Base-by-base conservation (phyloP, 2,888 invertebrate species). In the Gymnocheta viridis region DNA sequence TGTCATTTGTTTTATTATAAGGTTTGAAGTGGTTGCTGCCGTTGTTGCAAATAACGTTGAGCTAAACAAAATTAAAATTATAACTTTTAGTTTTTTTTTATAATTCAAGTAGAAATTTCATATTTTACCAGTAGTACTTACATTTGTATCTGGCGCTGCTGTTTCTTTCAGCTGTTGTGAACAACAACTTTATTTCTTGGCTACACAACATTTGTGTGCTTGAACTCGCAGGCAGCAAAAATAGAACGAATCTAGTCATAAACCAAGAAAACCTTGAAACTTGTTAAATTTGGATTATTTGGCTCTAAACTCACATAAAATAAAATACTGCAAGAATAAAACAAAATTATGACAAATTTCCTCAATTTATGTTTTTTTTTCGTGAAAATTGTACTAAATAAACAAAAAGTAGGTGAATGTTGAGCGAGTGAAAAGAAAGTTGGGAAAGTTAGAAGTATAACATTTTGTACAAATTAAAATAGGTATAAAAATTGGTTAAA, bases 181-280 rank as follows among this genome's bases (percentile, higher is more conserved):
- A 32, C 9, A 62, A 38, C 7, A 32, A 60, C 2, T 72, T 60
- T 62, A 22, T 72, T 60, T 62, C 38, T 4, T 49, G 62, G 17
- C 32, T 60, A 47, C 7, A n/a, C 35, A 58, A 44, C 19, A 60
- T 17, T 22, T 35, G 32, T 72, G 49, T 14, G 32, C 44, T 22
- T 22, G 35, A 3, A 41, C 51, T 14, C 62, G 38, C 35, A 62
- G 38, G 41, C n/a, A 19, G 41, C 29, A 35, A 29, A 44, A 54
- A 56, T 41, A 7, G 32, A 17, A 27, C 4, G 7, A 47, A 62
- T 27, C 62, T 24, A 38, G 7, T 10, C 17, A 41, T 44, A 64
- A 74, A 24, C 17, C 38, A 73, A 35, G 17, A 54, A 74, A 49
- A 54, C 64, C 62, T 74, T 64, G 41, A 54, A 76, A 47, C n/a